These are phyloP conservation scores for Pampus argenteus DNA, from an alignment of 2,797 vertebrate species.

Conservation along the genomic window DNA sequence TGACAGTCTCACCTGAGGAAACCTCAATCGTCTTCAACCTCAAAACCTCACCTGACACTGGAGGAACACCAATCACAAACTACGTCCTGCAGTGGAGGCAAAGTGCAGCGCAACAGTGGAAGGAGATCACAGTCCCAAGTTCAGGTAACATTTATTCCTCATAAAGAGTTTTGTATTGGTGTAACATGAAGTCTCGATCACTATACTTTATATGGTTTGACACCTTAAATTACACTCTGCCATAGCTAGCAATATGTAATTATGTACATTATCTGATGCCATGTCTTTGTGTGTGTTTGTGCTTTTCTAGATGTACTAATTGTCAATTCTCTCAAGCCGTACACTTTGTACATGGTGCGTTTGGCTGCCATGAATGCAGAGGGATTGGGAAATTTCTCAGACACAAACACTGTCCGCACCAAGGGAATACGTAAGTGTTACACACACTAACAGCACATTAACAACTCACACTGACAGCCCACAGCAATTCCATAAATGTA, in stretches of 20 bases:
- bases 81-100: slow-evolving; percentile 81
- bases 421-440: slow-evolving; percentile 76
- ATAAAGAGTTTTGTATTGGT: neutral
- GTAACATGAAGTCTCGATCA: neutral
- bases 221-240: neutral
- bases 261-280: neutral
- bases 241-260: neutral
- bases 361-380: slow-evolving; percentile 78
- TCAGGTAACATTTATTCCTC: slow-evolving; percentile 65
- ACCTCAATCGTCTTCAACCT: slow-evolving; percentile 71
- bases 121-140: slow-evolving; percentile 40
- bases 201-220: neutral
- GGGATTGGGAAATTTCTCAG: slow-evolving; percentile 78
- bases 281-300: slow-evolving; percentile 13
- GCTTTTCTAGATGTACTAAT: slow-evolving; percentile 59
- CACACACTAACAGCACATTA: neutral
- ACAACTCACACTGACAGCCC: neutral
- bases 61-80: slow-evolving; percentile 78
- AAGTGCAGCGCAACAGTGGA: slow-evolving; percentile 66
- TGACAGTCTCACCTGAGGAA: slow-evolving; percentile 62
- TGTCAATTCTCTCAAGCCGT: slow-evolving; percentile 70
- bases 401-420: slow-evolving; percentile 59
- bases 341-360: slow-evolving; percentile 77
- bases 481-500: neutral
- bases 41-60: slow-evolving; percentile 54